Evolutionary conservation across 2,797 vertebrate species (phyloP).

Genomic region (Erithacus rubecula): DNA sequence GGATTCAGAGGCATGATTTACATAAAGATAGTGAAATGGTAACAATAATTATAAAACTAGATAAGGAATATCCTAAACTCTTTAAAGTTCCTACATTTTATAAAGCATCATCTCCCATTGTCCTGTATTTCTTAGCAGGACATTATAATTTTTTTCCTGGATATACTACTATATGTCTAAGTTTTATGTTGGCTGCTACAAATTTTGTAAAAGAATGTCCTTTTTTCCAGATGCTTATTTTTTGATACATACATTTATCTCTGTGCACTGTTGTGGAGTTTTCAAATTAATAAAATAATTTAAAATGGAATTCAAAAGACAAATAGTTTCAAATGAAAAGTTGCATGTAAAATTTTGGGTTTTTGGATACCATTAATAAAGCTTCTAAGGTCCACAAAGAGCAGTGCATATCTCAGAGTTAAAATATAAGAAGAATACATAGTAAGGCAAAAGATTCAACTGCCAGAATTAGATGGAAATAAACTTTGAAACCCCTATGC

Average conservation of each 20-base stretch:
- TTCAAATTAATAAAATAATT: neutral
- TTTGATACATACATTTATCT: neutral
- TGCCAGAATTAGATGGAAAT: neutral
- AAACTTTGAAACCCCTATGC: neutral
- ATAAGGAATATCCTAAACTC: neutral
- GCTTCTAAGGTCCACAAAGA: neutral
- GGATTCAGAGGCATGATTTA: neutral
- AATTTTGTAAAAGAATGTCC: neutral
- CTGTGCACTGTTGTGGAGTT: neutral
- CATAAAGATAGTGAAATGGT: neutral
- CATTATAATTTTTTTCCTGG: neutral
- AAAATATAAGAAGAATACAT: neutral
- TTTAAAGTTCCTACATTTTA: neutral
- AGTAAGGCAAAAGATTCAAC: neutral
- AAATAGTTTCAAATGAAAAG: neutral
- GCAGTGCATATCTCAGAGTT: neutral
- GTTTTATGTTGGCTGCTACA: neutral
- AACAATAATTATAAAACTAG: neutral
- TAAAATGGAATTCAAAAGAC: neutral
- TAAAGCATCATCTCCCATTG: neutral
- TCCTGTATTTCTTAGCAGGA: neutral
- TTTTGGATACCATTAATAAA: neutral
- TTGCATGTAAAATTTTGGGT: rapidly evolving
- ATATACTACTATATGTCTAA: neutral
- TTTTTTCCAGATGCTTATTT: neutral